Evolutionary conservation across 2,797 vertebrate species (phyloP).

Genomic region (Chelon auratus): DNA sequence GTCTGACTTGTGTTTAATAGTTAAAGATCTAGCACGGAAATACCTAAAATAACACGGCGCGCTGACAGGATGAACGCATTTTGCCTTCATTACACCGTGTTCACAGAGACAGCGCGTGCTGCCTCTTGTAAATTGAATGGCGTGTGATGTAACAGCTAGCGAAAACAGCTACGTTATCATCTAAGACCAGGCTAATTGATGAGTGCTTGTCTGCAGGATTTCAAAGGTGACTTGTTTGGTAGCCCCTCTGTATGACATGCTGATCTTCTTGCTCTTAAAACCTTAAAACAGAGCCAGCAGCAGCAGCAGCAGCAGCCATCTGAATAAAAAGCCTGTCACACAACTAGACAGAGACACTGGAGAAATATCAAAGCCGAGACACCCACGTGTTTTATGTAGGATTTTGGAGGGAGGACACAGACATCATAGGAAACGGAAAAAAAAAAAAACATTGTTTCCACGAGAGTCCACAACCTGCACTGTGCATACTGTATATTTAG

Average conservation of each 20-base stretch:
- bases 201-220: conserved; percentile 62
- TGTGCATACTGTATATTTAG: conserved; percentile 17
- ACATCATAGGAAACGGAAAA: background rate
- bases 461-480: conserved; percentile 20
- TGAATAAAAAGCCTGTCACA: conserved; percentile 67
- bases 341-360: conserved; percentile 45
- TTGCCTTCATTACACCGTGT: conserved; percentile 45
- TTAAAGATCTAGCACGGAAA: conserved; percentile 30
- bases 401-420: conserved; percentile 18
- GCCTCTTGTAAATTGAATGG: conserved; percentile 59
- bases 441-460: conserved; percentile 35
- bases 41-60: conserved; percentile 29
- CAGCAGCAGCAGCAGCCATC: conserved; percentile 45
- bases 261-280: conserved; percentile 60
- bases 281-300: conserved; percentile 55
- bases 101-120: conserved; percentile 16
- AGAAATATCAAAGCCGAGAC: conserved; percentile 63
- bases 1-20: conserved; percentile 29
- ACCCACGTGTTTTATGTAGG: conserved; percentile 43
- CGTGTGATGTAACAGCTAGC: conserved; percentile 61
- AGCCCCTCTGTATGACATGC: conserved; percentile 60
- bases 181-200: conserved; percentile 69
- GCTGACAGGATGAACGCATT: conserved; percentile 35
- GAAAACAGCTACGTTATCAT: conserved; percentile 68
- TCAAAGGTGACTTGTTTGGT: conserved; percentile 74